phyloP scores from a whole-genome alignment of 1,140 invertebrate genomes.

The Ostrea denselamellosa region DNA sequence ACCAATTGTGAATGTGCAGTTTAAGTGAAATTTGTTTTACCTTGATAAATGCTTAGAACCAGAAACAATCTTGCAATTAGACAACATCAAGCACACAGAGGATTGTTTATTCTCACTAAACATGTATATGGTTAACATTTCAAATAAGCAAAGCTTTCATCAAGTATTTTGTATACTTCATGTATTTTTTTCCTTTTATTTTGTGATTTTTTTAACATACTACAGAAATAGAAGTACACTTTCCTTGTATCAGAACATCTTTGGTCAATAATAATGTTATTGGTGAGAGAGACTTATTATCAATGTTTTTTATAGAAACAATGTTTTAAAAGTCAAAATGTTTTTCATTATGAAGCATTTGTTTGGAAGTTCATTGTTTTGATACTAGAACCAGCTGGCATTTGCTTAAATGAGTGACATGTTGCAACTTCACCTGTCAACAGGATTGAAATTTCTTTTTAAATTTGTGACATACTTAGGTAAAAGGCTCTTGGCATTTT shows the following conservation, averaged over 20 bases:
- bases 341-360: neutral
- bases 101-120: no score
- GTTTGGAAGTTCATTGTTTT: neutral
- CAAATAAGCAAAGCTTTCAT: no score
- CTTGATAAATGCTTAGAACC: no score
- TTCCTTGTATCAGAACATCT: neutral
- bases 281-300: neutral
- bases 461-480: conserved; percentile 16
- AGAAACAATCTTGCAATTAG: no score
- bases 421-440: neutral
- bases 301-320: neutral
- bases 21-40: no score
- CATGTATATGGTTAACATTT: no score
- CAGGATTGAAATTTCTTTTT: neutral
- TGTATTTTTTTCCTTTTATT: no score
- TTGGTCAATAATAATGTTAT: no score
- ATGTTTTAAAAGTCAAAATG: neutral
- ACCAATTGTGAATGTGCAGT: no score
- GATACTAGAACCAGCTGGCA: neutral
- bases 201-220: no score
- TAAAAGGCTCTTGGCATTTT: neutral
- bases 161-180: no score
- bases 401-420: conserved; percentile 1
- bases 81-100: no score
- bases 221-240: neutral